Evolutionary conservation across 2,797 vertebrate species (phyloP).

Genomic region (Phataginus tetradactyla): DNA sequence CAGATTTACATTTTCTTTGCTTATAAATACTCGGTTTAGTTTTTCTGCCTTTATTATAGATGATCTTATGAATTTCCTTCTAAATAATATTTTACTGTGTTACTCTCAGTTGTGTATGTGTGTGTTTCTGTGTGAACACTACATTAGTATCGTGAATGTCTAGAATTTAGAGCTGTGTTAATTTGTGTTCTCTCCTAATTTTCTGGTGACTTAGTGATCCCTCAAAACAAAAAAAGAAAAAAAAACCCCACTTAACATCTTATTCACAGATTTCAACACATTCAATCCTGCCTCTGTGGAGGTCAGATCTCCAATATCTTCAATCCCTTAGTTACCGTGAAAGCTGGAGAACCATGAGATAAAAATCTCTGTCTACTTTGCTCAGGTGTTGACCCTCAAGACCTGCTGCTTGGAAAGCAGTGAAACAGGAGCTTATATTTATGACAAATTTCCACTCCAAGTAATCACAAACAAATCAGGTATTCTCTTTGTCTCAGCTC

Average conservation of each 20-base stretch:
- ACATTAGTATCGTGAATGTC: conserved; percentile 28
- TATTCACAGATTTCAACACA: neutral
- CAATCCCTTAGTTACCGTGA: neutral
- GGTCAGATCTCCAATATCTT: neutral
- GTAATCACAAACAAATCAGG: neutral
- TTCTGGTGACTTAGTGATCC: neutral
- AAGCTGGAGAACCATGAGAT: neutral
- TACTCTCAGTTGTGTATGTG: neutral
- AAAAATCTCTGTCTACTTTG: neutral
- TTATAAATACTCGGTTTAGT: conserved; percentile 49
- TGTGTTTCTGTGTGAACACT: neutral
- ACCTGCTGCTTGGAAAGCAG: neutral
- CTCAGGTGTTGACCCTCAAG: neutral
- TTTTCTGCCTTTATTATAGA: neutral
- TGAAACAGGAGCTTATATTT: neutral
- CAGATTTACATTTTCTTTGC: conserved; percentile 36
- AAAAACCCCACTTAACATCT: neutral
- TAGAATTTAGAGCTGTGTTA: neutral
- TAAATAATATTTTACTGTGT: conserved; percentile 7
- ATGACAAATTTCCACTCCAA: neutral
- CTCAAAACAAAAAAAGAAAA: neutral
- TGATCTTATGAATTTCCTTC: neutral
- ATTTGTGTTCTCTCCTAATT: neutral
- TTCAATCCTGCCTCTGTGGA: neutral
- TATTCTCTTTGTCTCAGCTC: neutral